Evolutionary conservation across 2,888 invertebrate species (phyloP), one percentile per base, ranked within the genome.

Genomic region (Aspidapion aeneum): DNA sequence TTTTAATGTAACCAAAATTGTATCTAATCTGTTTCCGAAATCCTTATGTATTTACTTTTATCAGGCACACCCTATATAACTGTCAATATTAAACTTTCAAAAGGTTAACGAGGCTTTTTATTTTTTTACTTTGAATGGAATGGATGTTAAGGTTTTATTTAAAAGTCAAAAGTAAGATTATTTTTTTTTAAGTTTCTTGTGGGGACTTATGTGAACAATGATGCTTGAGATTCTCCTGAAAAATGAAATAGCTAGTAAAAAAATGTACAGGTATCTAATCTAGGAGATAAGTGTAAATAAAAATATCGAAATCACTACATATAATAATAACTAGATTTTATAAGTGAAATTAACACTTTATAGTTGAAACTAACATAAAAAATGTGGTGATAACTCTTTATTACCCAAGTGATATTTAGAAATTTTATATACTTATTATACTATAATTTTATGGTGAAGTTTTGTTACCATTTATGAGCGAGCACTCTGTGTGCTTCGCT

Each of bases 401-500:
- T 74, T 77, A 74, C 75, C 75, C 77, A 78, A 78, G 77, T 78
- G 77, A 79, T 79, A 79, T 77, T 75, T 77, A 76, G 75, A 74
- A 75, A 75, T 78, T 79, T 78, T 78, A 78, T 78, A 78, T 74
- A 71, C n/a, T n/a, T n/a, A n/a, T 74, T 70, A 74, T 72, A 73
- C 35, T 74, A 74, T 74, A 73, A 76, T 75, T 73, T 74, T 77
- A 78, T 74, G 73, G 78, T 71, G 60, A 73, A 77, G 77, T 80
- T 80, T 80, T 80, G 79, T 79, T 80, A 80, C 78, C 77, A 78
- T 75, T 77, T 75, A 76, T 78, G 78, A 3, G 77, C 62, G 77
- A 77, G 77, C 77, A 77, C 76, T 77, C 75, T 73, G 74, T 74
- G 76, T 74, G 73, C 35, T 35, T 12, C 12, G 35, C 35, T 3